Evolutionary conservation across 2,797 vertebrate species (phyloP), one percentile per base, ranked within the genome.

Genomic region (Neomorphus geoffroyi): DNA sequence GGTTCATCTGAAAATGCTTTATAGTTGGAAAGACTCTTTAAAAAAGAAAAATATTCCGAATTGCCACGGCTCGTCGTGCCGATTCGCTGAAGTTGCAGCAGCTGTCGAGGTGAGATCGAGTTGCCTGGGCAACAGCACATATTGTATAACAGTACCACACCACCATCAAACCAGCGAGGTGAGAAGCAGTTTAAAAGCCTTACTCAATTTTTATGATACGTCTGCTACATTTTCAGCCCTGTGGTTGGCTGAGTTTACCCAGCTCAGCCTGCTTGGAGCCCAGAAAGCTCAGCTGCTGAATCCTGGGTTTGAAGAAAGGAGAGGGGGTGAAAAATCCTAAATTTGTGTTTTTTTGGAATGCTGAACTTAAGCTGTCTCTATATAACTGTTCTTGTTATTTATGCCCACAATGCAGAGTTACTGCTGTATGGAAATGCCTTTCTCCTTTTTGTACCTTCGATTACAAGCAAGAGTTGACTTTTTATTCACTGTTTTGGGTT

Each of bases 121-220:
- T 97, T 95, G 88, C 94, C 81, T 45, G 89, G 82, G 93, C 80
- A 94, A 95, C 95, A 88, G 87, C 94, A 96, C 96, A 97, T 94
- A 94, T 94, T 96, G 92, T 97, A 82, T 93, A 93, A 88, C 94
- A 90, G 93, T 61, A 93, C 94, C 56, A 73, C 89, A 92, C 77
- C 86, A 84, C 95, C 91, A 84, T 94, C 96, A 93, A 95, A 95
- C 87, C 74, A 13, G 4, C 6, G 96, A 97, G 95, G 97, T 97
- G 96, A 96, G 93, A 96, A 92, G 91, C 65, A 92, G 86, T 97
- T 97, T 97, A 96, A 93, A 96, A 97, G 94, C 74, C 4, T 94
- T 92, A 85, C 86, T 96, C 86, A 94, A 94, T 87, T 97, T 96
- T 97, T 95, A 97, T 88, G 84, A 64, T 95, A 86, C 12, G 65